Evolutionary conservation across 2,888 invertebrate species (phyloP).

Genomic region (Autographa pulchrina): DNA sequence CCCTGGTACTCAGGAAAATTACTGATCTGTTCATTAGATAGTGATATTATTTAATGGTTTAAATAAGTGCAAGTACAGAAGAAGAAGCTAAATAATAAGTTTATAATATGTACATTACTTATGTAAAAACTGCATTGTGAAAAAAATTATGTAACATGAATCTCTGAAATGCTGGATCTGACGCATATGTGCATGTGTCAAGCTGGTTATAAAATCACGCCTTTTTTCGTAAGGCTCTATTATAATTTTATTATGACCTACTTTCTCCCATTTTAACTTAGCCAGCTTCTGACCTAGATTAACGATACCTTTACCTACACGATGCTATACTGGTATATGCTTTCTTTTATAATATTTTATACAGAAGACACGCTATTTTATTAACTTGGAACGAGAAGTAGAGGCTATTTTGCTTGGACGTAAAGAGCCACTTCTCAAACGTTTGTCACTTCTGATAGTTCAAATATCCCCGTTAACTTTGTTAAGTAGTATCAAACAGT

Average conservation of each 20-base stretch:
- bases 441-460: background rate
- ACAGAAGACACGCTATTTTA: background rate
- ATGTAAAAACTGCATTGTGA: too few species aligned
- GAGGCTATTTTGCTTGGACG: background rate
- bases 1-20: background rate
- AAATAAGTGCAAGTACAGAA: too few species aligned
- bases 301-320: background rate
- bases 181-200: too few species aligned
- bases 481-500: conserved; percentile 21
- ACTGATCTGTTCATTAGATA: background rate
- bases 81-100: too few species aligned
- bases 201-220: background rate
- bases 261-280: conserved; percentile 4
- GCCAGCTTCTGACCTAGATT: conserved; percentile 4
- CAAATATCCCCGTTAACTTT: conserved; percentile 16
- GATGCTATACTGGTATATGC: background rate
- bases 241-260: conserved; percentile 4
- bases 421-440: background rate
- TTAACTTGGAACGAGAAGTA: background rate
- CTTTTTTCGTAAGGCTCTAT: background rate
- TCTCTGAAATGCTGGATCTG: too few species aligned
- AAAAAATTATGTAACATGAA: too few species aligned
- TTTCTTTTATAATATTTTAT: background rate
- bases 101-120: too few species aligned
- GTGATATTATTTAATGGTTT: background rate